Percentiles rank a stretch among this genome's conserved stretches.
Conservation (phyloP, 2,797 vertebrate genomes). For the Melanotaenia parkinsoni region DNA sequence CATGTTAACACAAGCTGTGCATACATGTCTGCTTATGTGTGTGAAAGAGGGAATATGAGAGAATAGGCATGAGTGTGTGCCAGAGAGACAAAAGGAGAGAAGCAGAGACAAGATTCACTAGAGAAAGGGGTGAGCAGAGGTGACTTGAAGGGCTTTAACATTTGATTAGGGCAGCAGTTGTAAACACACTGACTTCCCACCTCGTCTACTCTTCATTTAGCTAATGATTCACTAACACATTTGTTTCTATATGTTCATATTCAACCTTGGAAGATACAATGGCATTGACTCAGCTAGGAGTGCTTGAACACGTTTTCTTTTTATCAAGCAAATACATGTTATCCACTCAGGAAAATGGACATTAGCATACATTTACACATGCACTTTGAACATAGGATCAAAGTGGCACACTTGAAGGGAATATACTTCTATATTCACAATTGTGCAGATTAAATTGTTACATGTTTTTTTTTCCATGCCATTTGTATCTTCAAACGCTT, state of each 20-base stretch:
- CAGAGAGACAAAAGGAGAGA: conserved; percentile 11
- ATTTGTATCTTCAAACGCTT: conserved; percentile 45
- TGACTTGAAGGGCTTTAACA: conserved; percentile 72
- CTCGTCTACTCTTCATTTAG: conserved; percentile 62
- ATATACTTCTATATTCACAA: conserved; percentile 48
- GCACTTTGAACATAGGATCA: conserved; percentile 58
- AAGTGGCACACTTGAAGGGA: conserved; percentile 62
- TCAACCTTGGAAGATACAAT: conserved; percentile 50
- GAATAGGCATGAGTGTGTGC: conserved; percentile 12
- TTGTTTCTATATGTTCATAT: conserved; percentile 42
- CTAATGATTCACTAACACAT: conserved; percentile 50
- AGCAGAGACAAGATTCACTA: conserved; percentile 18
- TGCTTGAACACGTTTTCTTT: conserved; percentile 32
- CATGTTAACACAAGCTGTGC: conserved; percentile 54
- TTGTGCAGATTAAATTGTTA: conserved; percentile 38
- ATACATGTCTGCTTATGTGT: conserved; percentile 46
- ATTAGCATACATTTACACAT: conserved; percentile 44
- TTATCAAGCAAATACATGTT: conserved; percentile 42
- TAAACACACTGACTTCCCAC: conserved; percentile 46
- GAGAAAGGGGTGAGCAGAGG: conserved; percentile 52
- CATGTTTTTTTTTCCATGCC: conserved; percentile 56
- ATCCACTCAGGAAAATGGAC: conserved; percentile 29
- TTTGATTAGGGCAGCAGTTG: conserved; percentile 67
- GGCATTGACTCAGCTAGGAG: conserved; percentile 25
- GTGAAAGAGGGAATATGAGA: conserved; percentile 21